Evolutionary conservation across 2,113 vertebrate genomes (phyloP), one percentile per base, ranked within the genome.

Genomic region (Platysternon megacephalum): DNA sequence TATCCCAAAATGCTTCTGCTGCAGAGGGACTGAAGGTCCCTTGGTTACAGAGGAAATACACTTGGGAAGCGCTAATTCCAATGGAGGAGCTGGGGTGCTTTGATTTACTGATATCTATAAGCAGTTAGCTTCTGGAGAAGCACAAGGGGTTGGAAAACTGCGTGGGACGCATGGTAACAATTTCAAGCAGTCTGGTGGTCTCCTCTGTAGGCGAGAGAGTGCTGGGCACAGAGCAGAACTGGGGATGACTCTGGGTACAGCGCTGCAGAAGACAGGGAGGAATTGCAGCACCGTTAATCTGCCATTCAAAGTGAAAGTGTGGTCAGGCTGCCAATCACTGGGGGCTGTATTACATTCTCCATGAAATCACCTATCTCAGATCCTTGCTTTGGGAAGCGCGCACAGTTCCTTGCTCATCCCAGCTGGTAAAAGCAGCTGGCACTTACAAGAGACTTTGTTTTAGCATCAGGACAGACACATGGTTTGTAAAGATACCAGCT

Each of bases 91-190:
- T n/a, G n/a, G n/a, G n/a, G n/a, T n/a, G n/a, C n/a, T n/a, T n/a
- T 74, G 39, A 85, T n/a, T 8, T 22, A 10, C 35, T 39, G 76
- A n/a, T 29, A 21, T 6, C 44, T 28, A 80, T 13, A 16, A 79
- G 39, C 0, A 11, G 35, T 16, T 16, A 80, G 74, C 79, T 35
- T 61, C 78, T 12, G 65, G n/a, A 79, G 68, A 11, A 68, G n/a
- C 0, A 0, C 35, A 48, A 85, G 14, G 32, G 0, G 3, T 1
- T 0, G 5, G 29, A 19, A 58, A 4, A 0, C 1, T 44, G 49
- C 72, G 52, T 53, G 3, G 16, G 7, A n/a, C 2, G 17, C 35
- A 4, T 22, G 65, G 65, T 39, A 21, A 21, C n/a, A 21, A 17
- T 39, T 72, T 2, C n/a, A 72, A 32, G 79, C 52, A 53, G 52